Evolutionary conservation across 1,140 invertebrate species (phyloP), one percentile per base, ranked within the genome.

Genomic region (Macrobrachium rosenbergii): DNA sequence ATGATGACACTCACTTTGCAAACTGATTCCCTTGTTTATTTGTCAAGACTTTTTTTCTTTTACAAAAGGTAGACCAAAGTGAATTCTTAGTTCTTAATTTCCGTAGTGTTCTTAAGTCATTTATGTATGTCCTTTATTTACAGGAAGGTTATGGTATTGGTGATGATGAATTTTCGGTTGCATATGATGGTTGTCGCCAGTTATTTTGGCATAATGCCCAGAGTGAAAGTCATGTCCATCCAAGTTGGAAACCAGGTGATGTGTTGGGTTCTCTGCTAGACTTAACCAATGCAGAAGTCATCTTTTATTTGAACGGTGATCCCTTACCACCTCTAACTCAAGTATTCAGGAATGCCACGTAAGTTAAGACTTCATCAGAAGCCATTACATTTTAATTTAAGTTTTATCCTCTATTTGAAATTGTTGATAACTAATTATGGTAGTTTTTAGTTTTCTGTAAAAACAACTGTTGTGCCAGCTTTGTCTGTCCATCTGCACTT

Each of bases 131-230:
- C 17, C 28, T 75, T 11, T 63, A 45, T 90, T 90, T 91, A 1
- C 87, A 97, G 96, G 97, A 98, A 92, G 97, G 97, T 5, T 98
- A 96, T 93, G 97, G 97, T n/a, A 98, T 98, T 88, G 97, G 97
- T 58, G 97, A 99, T 92, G 97, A 98, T 92, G 94, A 96, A 90
- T 97, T 94, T 92, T 98, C 97, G 1, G 92, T 98, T 88, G 95
- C 97, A 2, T 98, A 97, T 91, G 98, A 99, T 93, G 97, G 98
- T 0, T 98, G 97, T 92, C 94, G 97, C 60, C 94, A 95, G 91
- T 92, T 98, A 62, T 95, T 98, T 82, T 99, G 97, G 97, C 92
- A 93, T 89, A 92, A 93, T 90, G 93, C 93, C n/a, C 91, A 92
- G 72, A 93, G 93, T 88, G 90, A 91, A 78, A 90, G 91, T 67